Evolutionary conservation across 2,113 vertebrate species (phyloP).

Genomic region (Bungarus multicinctus): DNA sequence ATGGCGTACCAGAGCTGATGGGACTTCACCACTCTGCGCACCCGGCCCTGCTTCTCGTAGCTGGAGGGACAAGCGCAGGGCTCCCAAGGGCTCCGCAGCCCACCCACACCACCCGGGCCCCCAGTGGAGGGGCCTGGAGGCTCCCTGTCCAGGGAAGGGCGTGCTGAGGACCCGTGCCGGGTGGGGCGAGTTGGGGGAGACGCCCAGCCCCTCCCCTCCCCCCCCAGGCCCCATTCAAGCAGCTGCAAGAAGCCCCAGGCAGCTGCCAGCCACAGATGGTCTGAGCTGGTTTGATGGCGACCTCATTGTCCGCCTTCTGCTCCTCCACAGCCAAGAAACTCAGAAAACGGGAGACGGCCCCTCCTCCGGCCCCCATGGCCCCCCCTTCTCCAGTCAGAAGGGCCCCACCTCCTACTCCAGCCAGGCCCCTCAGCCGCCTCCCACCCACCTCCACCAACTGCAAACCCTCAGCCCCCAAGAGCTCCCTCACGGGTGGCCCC

Average conservation of each 20-base stretch:
- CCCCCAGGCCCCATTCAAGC: background rate
- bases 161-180: background rate
- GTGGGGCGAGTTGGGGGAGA: background rate
- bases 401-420: background rate
- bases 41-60: slow-evolving; percentile 85
- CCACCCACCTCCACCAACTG: background rate
- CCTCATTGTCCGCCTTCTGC: background rate
- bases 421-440: background rate
- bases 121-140: no score
- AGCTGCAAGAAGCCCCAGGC: background rate
- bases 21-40: slow-evolving; percentile 87
- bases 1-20: slow-evolving; percentile 95
- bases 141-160: no score
- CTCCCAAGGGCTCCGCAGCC: background rate
- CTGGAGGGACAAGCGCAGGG: slow-evolving; percentile 59
- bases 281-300: background rate
- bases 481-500: background rate
- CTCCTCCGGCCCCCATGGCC: background rate
- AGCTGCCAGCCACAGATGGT: background rate
- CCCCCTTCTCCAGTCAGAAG: background rate
- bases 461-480: background rate
- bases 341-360: background rate
- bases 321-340: background rate
- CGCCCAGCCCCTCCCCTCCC: background rate
- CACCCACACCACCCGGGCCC: background rate